A percentile compares a stretch with the other conserved stretches of the same genome.
These are phyloP conservation scores for Cottus gobio DNA, from an alignment of 2,113 vertebrate species.

Conservation along the genomic window DNA sequence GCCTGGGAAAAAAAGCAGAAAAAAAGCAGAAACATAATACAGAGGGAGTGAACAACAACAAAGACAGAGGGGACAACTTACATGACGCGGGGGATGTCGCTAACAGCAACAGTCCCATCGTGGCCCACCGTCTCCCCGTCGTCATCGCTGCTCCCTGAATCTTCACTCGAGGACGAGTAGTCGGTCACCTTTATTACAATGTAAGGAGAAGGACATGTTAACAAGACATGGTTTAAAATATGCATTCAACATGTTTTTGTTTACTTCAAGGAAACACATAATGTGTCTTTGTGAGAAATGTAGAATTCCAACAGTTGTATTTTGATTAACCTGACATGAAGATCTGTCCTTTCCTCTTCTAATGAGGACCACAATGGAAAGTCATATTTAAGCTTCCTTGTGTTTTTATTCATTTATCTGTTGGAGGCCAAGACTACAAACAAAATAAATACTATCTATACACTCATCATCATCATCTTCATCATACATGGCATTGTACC, in stretches of 20 bases:
- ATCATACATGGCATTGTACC: conserved; percentile 66
- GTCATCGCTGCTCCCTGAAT: conserved; percentile 95
- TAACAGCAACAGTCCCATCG: conserved; percentile 94
- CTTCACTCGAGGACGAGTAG: conserved; percentile 97
- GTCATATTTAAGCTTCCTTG: background rate
- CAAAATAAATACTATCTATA: background rate
- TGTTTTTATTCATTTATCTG: background rate
- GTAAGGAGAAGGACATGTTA: background rate
- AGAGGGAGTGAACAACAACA: background rate
- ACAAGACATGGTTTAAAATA: too few species aligned
- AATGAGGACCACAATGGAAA: background rate
- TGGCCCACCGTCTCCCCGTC: conserved; percentile 91
- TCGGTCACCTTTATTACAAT: conserved; percentile 91
- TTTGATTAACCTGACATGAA: too few species aligned
- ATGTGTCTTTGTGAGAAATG: too few species aligned
- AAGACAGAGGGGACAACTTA: conserved; percentile 76
- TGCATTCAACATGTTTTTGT: too few species aligned
- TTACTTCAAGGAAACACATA: too few species aligned
- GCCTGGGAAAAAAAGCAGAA: background rate
- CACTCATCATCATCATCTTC: background rate
- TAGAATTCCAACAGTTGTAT: too few species aligned
- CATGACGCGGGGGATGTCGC: conserved; percentile 97
- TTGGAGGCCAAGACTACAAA: background rate
- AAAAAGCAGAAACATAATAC: background rate
- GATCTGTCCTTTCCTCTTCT: background rate